Conservation (phyloP, 1,140 invertebrate species). For the Araneus ventricosus region DNA sequence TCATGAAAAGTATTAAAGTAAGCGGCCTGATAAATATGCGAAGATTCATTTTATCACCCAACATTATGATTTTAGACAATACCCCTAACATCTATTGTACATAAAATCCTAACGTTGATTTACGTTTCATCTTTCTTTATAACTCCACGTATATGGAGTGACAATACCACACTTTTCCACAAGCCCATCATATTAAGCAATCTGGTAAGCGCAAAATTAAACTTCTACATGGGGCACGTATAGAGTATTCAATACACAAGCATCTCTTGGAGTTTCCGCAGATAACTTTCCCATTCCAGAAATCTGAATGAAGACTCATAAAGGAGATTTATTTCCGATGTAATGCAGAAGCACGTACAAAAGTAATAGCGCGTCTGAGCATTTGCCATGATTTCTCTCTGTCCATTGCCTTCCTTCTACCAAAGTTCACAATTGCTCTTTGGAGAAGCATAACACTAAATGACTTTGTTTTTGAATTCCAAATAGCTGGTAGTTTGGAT, state of each 20-base stretch:
- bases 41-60: too few species aligned
- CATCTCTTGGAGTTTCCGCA: neutral
- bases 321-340: constrained; percentile 23
- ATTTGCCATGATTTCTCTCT: neutral
- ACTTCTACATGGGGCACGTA: neutral
- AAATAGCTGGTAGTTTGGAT: neutral
- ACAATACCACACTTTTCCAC: too few species aligned
- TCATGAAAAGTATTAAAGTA: too few species aligned
- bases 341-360: constrained; percentile 36
- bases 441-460: constrained; percentile 22
- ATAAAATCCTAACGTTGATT: too few species aligned
- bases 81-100: too few species aligned
- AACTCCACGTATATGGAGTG: too few species aligned
- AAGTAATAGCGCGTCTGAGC: constrained; percentile 29
- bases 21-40: too few species aligned
- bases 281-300: constrained; percentile 1
- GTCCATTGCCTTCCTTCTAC: neutral
- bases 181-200: neutral
- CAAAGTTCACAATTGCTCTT: constrained; percentile 25
- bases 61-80: too few species aligned
- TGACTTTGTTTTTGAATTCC: constrained; percentile 36
- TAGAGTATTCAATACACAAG: neutral
- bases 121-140: too few species aligned
- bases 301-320: constrained; percentile 49
- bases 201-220: neutral